These are phyloP conservation scores for Pelusios castaneus DNA, from an alignment of 2,113 vertebrate species.

Conservation along the genomic window DNA sequence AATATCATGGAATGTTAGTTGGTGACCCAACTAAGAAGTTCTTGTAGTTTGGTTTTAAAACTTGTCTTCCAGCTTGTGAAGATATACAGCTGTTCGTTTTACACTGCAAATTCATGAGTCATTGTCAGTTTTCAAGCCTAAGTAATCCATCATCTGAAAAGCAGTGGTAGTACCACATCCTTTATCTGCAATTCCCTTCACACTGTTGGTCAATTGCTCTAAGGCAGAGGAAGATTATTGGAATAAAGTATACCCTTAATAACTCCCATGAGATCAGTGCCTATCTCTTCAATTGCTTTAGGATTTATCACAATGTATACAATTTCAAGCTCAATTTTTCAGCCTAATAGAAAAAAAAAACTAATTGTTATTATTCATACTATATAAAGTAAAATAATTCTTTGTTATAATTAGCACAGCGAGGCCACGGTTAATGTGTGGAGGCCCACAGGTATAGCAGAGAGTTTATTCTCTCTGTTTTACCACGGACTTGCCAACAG, in stretches of 20 bases:
- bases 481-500: not conserved
- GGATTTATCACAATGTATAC: not conserved
- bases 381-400: not conserved
- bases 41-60: slow-evolving; percentile 34
- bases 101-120: not conserved
- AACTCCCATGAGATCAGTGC: not conserved
- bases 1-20: not conserved
- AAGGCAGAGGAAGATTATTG: not conserved
- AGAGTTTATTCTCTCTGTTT: not conserved
- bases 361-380: not conserved
- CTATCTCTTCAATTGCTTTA: not conserved
- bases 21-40: not conserved
- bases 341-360: not conserved
- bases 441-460: not conserved
- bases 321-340: not conserved
- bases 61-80: not conserved
- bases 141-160: slow-evolving; percentile 11
- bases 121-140: not conserved
- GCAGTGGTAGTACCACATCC: not conserved
- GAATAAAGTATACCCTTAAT: not conserved
- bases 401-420: not conserved
- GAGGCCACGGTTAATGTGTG: not conserved
- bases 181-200: not conserved
- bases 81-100: not conserved
- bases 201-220: not conserved